phyloP scores from a whole-genome alignment of 2,888 invertebrate genomes.

The Petrolisthes manimaculis region DNA sequence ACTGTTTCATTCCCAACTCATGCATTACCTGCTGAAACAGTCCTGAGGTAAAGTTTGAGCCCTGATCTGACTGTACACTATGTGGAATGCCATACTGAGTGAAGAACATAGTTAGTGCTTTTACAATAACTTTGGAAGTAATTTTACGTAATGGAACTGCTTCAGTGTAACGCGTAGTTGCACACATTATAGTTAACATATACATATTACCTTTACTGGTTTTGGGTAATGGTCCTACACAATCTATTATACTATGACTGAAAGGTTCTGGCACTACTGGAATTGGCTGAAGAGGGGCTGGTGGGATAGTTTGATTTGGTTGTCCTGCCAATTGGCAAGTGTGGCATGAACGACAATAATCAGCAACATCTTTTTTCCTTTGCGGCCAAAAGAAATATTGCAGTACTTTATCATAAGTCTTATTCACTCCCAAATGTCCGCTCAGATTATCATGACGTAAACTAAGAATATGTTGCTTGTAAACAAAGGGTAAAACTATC shows the following conservation, averaged over 20 bases:
- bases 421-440: no score
- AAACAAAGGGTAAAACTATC: no score
- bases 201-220: not conserved
- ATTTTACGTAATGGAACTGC: conserved; percentile 7
- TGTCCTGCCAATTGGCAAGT: no score
- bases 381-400: no score
- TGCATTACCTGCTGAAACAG: not conserved
- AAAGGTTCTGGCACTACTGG: conserved; percentile 3
- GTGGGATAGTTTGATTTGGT: no score
- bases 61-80: conserved; percentile 13
- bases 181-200: conserved; percentile 1
- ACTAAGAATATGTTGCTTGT: no score
- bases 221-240: conserved; percentile 20
- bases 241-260: not conserved
- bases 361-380: no score
- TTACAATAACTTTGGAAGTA: not conserved
- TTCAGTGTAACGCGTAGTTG: not conserved
- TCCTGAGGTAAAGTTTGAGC: conserved; percentile 11
- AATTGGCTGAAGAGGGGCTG: conserved; percentile 8
- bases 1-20: not conserved
- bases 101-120: not conserved
- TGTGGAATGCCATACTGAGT: not conserved
- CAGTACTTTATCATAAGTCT: no score
- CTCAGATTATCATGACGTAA: no score
- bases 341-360: no score